phyloP scores from a whole-genome alignment of 2,888 invertebrate species.

The Leptopilina myrica region DNA sequence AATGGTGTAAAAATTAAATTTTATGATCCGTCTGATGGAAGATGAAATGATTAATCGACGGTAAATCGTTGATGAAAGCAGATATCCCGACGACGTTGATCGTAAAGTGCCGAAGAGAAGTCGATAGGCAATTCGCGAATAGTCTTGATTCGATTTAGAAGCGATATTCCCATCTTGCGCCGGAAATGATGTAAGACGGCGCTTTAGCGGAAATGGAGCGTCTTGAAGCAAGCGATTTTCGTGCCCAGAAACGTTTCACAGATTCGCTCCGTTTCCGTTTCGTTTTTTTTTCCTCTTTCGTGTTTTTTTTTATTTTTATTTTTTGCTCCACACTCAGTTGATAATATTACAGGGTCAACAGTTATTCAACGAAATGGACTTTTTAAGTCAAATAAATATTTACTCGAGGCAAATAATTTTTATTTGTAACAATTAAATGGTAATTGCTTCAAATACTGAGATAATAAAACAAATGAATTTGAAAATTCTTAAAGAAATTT shows the following conservation, averaged over 20 bases:
- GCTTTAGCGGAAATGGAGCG: conserved; percentile 73
- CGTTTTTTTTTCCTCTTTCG: conserved; percentile 41
- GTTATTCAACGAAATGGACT: not conserved
- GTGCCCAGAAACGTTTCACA: conserved; percentile 58
- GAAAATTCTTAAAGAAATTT: too few relatives aligned
- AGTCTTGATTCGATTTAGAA: conserved; percentile 76
- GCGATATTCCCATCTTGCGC: conserved; percentile 76
- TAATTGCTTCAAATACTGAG: too few relatives aligned
- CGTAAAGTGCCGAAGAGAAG: conserved; percentile 46
- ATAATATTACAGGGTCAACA: conserved; percentile 20
- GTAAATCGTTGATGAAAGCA: conserved; percentile 64
- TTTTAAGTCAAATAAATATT: too few relatives aligned
- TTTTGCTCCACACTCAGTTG: too few relatives aligned
- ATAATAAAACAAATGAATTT: too few relatives aligned
- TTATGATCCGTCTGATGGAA: conserved; percentile 6
- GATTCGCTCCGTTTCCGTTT: conserved; percentile 68
- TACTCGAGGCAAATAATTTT: too few relatives aligned
- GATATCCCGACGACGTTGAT: conserved; percentile 55
- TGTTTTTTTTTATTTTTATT: not conserved
- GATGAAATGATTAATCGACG: conserved; percentile 50
- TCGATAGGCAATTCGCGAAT: conserved; percentile 71
- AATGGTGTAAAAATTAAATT: conserved; percentile 40
- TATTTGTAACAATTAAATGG: too few relatives aligned
- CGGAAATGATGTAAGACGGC: conserved; percentile 77
- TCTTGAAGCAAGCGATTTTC: conserved; percentile 69